Conservation (phyloP, 2,888 invertebrate genomes). For the Gymnocheta viridis region DNA sequence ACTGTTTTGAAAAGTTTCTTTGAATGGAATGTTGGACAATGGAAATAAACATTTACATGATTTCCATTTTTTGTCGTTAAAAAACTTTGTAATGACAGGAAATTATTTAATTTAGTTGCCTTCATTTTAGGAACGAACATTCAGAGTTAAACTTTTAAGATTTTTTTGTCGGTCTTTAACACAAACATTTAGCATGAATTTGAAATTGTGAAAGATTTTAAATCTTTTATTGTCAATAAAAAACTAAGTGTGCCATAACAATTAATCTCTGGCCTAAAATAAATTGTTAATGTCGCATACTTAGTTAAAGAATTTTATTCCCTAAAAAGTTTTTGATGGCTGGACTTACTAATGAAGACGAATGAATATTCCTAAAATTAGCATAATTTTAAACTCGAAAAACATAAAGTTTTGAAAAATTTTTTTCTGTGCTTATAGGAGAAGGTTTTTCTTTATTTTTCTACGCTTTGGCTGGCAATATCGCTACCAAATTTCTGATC, state of each 20-base stretch:
- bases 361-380: background rate
- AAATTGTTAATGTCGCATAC: constrained; percentile 17
- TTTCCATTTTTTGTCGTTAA: background rate
- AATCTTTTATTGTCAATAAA: constrained; percentile 28
- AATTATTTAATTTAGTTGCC: constrained; percentile 9
- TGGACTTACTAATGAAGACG: background rate
- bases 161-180: background rate
- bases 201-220: background rate
- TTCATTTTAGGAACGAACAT: background rate
- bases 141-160: background rate
- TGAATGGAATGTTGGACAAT: background rate
- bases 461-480: too few relatives aligned
- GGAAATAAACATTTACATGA: background rate
- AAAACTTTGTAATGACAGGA: background rate
- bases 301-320: background rate
- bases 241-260: constrained; percentile 22
- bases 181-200: constrained; percentile 1
- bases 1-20: background rate
- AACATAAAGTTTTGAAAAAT: background rate
- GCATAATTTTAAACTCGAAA: background rate
- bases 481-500: too few relatives aligned
- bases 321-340: constrained; percentile 14
- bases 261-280: constrained; percentile 38
- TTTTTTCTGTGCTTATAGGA: background rate
- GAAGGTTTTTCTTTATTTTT: too few relatives aligned